These are phyloP conservation scores for Papilio elwesi DNA, from an alignment of 2,888 invertebrate genomes.

Conservation along the genomic window DNA sequence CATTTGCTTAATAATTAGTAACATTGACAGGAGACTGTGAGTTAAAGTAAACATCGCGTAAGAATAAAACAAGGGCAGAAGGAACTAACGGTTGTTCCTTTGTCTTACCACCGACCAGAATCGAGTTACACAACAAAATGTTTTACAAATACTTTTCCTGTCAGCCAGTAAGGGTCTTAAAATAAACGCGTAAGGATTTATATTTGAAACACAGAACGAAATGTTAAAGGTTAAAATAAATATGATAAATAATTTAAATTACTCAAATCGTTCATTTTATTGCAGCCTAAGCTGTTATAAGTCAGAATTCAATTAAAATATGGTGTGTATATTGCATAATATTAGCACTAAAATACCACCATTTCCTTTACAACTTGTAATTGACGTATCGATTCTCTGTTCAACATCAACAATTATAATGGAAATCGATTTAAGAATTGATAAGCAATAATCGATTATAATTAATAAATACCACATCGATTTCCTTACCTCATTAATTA, in stretches of 20 bases:
- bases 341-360: slow-evolving; percentile 13
- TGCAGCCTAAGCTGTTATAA: slow-evolving; percentile 40
- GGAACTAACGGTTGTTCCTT: slow-evolving; percentile 65
- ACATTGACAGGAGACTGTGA: slow-evolving; percentile 41
- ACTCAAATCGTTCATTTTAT: slow-evolving; percentile 19
- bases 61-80: slow-evolving; percentile 59
- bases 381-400: slow-evolving; percentile 29
- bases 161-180: not conserved
- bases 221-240: slow-evolving; percentile 28
- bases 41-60: slow-evolving; percentile 60
- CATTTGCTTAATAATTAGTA: slow-evolving; percentile 20
- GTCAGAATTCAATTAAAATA: slow-evolving; percentile 33
- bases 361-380: slow-evolving; percentile 27
- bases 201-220: slow-evolving; percentile 34
- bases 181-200: not conserved
- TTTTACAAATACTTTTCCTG: slow-evolving; percentile 52
- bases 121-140: slow-evolving; percentile 60
- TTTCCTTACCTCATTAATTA: slow-evolving; percentile 28
- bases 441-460: slow-evolving; percentile 19
- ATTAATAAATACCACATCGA: slow-evolving; percentile 26
- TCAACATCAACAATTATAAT: slow-evolving; percentile 33
- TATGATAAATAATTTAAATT: slow-evolving; percentile 10
- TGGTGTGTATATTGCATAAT: slow-evolving; percentile 11
- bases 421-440: slow-evolving; percentile 28
- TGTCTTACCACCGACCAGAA: slow-evolving; percentile 57